Evolutionary conservation across 2,113 vertebrate genomes (phyloP), one percentile per base, ranked within the genome.

Genomic region (Ploceus nigricollis): DNA sequence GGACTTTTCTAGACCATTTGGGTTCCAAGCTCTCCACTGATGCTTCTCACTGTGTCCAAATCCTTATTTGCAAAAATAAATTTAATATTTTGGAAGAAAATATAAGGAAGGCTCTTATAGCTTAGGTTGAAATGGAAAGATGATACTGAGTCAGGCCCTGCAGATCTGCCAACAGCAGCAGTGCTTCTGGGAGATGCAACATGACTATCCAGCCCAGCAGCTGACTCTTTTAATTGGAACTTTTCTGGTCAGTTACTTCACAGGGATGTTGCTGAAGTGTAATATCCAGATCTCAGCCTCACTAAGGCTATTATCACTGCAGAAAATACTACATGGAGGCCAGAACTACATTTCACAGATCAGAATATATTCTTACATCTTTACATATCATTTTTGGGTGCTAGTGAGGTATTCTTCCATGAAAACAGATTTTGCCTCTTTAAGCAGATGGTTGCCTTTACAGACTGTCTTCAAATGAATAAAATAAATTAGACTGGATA

Each of bases 1-100:
- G 58, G 93, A 92, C 90, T 97, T 92, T 53, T 89, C 23, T 44
- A 78, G 86, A 39, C 66, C 73, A 63, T 75, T 90, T 94, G 81
- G 51, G 75, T 80, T 95, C 82, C 87, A 53, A 10, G 25, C 8
- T 75, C 17, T 78, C 23, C 22, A 17, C 17, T 51, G 44, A 47
- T 58, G 10, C 17, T 77, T 21, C 76, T 94, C 19, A 1, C 47
- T 16, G 3, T 27, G 61, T 37, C 50, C 91, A 75, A 87, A 82
- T 30, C 27, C 60, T 10, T 25, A 51, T 53, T 25, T 79, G 27
- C 15, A 15, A 69, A 90, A 79, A 31, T 2, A 48, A n/a, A n/a
- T n/a, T n/a, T 44, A 18, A 70, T 37, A 58, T 71, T 72, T 80
- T 80, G 76, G 35, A 70, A 81, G 13, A 53, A 86, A 69, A 57